These are phyloP conservation scores for Schizotus pectinicornis DNA, from an alignment of 2,888 invertebrate species.

Conservation along the genomic window DNA sequence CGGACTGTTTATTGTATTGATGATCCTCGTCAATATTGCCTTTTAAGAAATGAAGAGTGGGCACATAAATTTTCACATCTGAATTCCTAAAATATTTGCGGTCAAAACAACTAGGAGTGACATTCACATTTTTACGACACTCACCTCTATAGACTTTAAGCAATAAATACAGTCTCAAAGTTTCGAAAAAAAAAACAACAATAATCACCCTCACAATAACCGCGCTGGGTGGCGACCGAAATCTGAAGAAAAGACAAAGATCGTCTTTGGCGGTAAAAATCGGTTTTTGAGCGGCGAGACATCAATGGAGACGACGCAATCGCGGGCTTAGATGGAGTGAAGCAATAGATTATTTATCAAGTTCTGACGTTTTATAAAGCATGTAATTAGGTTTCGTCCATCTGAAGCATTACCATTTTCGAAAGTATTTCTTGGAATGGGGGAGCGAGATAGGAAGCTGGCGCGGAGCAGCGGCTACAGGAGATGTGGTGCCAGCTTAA, in stretches of 20 bases:
- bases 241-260: constrained; percentile 16
- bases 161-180: not conserved
- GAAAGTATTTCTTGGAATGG: constrained; percentile 38
- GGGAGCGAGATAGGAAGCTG: constrained; percentile 34
- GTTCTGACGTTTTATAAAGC: constrained; percentile 40
- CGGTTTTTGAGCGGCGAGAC: constrained; percentile 25
- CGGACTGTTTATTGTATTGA: not conserved
- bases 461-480: constrained; percentile 33
- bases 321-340: constrained; percentile 1
- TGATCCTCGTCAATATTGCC: not conserved
- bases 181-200: too few species aligned
- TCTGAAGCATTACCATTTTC: constrained; percentile 31
- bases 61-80: constrained; percentile 20
- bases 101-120: constrained; percentile 24
- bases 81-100: constrained; percentile 27
- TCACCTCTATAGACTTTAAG: constrained; percentile 4
- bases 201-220: not conserved
- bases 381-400: constrained; percentile 42
- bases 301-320: constrained; percentile 9
- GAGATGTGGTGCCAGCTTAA: constrained; percentile 36
- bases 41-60: constrained; percentile 7
- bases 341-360: constrained; percentile 43
- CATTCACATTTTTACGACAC: constrained; percentile 22
- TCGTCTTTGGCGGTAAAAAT: constrained; percentile 9
- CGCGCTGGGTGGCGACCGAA: constrained; percentile 18